Evolutionary conservation across 2,797 vertebrate species (phyloP).

Genomic region (Galaxias olidus): DNA sequence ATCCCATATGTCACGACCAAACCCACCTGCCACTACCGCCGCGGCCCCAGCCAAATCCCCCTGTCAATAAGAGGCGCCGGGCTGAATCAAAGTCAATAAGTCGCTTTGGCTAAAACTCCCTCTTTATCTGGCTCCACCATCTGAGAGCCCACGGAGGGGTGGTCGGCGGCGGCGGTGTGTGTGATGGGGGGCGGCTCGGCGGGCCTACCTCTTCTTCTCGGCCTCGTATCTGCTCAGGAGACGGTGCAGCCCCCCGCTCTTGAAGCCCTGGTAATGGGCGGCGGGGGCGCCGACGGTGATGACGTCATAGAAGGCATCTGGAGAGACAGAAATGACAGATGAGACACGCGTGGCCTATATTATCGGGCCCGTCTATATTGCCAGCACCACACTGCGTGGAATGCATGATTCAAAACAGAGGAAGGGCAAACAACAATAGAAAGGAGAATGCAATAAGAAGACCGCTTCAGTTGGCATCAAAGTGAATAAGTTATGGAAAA

Average conservation of each 20-base stretch:
- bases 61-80: slow-evolving; percentile 33
- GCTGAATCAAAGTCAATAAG: slow-evolving; percentile 29
- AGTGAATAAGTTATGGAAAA: too few species aligned
- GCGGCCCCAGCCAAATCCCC: slow-evolving; percentile 40
- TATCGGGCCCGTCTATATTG: too few species aligned
- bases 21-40: slow-evolving; percentile 53
- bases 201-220: slow-evolving; percentile 91
- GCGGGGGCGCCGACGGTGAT: slow-evolving; percentile 95
- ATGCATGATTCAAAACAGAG: too few species aligned
- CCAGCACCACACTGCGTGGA: too few species aligned
- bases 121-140: too few species aligned
- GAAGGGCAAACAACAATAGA: too few species aligned
- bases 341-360: too few species aligned
- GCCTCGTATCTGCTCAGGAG: slow-evolving; percentile 89
- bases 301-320: slow-evolving; percentile 93
- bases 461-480: too few species aligned
- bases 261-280: slow-evolving; percentile 96
- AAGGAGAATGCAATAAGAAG: too few species aligned
- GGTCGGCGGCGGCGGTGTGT: too few species aligned
- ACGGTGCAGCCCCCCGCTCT: slow-evolving; percentile 92
- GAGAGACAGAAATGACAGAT: slow-evolving; percentile 20
- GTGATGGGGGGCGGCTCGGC: background rate
- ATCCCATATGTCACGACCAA: slow-evolving; percentile 37
- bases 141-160: too few species aligned
- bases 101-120: background rate